Percentiles rank a stretch among this genome's conserved stretches.
Conservation (phyloP, 2,797 vertebrate genomes). For the Macroramphosus scolopax region DNA sequence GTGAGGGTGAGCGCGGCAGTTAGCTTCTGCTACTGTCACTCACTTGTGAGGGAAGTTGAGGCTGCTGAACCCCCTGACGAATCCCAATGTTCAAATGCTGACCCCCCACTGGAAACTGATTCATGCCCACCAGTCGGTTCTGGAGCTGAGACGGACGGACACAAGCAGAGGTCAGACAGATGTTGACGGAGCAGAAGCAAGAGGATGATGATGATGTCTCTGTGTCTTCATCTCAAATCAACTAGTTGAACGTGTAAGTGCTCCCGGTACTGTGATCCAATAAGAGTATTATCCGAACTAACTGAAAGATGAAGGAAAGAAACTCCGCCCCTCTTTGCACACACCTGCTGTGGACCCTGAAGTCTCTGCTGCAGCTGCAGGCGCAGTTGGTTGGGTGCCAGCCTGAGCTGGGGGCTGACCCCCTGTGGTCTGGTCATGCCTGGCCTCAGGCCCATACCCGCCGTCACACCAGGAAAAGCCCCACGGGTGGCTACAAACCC, state of each 20-base stretch:
- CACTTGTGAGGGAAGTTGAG: conserved; percentile 87
- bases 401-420: conserved; percentile 79
- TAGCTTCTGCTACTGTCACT: conserved; percentile 26
- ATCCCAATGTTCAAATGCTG: conserved; percentile 83
- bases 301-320: no score
- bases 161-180: background rate
- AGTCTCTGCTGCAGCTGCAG: conserved; percentile 93
- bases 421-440: conserved; percentile 77
- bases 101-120: conserved; percentile 81
- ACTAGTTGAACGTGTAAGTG: no score
- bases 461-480: conserved; percentile 78
- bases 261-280: no score
- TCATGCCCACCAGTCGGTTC: conserved; percentile 85
- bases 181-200: no score
- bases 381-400: conserved; percentile 89
- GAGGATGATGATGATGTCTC: no score
- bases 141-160: conserved; percentile 79
- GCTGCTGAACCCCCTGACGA: conserved; percentile 82
- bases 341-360: conserved; percentile 93
- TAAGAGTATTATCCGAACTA: no score
- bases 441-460: conserved; percentile 78
- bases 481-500: conserved; percentile 79
- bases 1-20: background rate
- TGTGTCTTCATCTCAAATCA: no score
- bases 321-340: no score